These are phyloP conservation scores for Mesembrinibis cayennensis DNA, from an alignment of 2,113 vertebrate species.

Conservation along the genomic window DNA sequence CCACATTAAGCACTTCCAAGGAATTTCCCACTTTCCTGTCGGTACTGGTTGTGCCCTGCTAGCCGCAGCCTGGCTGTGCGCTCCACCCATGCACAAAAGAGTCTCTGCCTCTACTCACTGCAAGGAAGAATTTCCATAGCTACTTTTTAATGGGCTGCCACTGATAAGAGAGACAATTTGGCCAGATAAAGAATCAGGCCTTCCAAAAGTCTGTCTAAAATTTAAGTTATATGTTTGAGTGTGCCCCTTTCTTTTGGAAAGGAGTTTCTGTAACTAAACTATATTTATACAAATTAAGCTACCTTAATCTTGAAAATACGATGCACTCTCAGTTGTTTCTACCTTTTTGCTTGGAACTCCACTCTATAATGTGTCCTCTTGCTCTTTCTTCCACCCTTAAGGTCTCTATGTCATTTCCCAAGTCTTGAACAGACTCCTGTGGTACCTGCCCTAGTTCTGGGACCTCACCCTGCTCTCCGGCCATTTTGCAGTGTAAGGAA, in stretches of 20 bases:
- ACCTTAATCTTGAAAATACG: background rate
- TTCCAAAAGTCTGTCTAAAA: background rate
- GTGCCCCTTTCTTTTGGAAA: background rate
- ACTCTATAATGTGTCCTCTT: background rate
- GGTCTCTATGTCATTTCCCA: background rate
- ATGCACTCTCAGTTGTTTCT: background rate
- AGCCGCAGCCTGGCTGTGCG: rapidly evolving
- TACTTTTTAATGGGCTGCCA: background rate
- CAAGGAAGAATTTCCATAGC: background rate
- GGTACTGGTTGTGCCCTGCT: background rate
- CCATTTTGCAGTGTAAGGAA: background rate
- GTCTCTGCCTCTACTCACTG: too few relatives aligned
- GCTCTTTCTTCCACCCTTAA: background rate
- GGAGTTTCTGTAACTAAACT: background rate
- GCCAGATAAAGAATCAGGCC: background rate
- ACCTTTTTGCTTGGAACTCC: background rate
- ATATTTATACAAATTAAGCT: background rate
- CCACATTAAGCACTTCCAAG: background rate
- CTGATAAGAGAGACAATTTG: background rate
- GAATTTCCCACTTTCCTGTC: background rate
- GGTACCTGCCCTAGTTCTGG: background rate
- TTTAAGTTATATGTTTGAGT: background rate
- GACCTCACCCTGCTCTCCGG: background rate
- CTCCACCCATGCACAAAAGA: background rate
- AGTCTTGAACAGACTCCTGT: background rate